Evolutionary conservation across 1,140 invertebrate species (phyloP).

Genomic region (Drosophila cardini): DNA sequence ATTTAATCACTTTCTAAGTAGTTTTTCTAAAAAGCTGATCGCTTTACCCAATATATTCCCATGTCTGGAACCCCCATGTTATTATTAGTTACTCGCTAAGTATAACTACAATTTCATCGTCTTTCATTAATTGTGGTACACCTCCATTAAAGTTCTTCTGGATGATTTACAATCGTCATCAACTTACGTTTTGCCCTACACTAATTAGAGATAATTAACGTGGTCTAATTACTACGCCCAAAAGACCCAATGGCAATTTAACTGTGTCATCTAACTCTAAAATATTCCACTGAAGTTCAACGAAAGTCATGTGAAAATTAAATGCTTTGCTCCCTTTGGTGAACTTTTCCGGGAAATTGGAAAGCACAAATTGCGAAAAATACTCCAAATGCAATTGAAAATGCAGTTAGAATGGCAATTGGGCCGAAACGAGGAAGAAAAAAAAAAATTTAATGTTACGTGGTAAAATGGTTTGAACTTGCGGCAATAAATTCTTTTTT

Average conservation of each 20-base stretch:
- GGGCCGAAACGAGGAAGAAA: conserved; percentile 41
- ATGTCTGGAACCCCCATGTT: too few relatives aligned
- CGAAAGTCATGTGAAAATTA: conserved; percentile 65
- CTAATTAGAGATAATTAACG: conserved; percentile 30
- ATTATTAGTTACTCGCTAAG: too few relatives aligned
- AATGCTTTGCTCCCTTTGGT: conserved; percentile 42
- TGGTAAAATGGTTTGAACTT: conserved; percentile 68
- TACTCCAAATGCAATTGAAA: conserved; percentile 69
- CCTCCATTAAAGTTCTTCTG: background rate
- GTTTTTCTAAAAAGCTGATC: too few relatives aligned
- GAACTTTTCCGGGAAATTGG: conserved; percentile 41
- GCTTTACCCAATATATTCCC: too few relatives aligned
- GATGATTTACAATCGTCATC: conserved; percentile 13
- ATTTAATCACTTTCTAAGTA: too few relatives aligned
- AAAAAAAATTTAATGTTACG: conserved; percentile 51
- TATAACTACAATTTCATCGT: background rate
- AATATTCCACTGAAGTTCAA: conserved; percentile 51
- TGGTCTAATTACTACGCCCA: conserved; percentile 21
- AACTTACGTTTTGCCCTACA: background rate
- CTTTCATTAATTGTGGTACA: background rate
- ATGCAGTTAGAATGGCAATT: conserved; percentile 63
- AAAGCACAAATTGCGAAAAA: conserved; percentile 7
- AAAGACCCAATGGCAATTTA: background rate
- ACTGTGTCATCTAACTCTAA: conserved; percentile 21
- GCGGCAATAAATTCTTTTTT: conserved; percentile 74